Conservation (phyloP, 2,113 vertebrate genomes). For the Anas platyrhynchos region DNA sequence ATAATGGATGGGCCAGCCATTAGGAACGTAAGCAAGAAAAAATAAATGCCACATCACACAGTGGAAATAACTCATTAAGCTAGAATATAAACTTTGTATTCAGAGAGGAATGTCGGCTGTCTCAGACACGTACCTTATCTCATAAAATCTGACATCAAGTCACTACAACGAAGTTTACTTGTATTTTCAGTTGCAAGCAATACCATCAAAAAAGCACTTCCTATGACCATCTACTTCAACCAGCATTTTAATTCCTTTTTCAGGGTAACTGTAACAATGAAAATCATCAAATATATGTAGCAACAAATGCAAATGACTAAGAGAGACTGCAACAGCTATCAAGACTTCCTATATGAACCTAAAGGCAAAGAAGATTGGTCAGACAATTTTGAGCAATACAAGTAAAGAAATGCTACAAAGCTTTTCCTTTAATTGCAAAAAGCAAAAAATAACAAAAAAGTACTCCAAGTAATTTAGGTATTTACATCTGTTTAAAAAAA, state of each 20-base stretch:
- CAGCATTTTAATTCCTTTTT: background rate
- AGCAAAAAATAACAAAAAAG: background rate
- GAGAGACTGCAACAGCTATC: background rate
- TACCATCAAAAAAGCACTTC: background rate
- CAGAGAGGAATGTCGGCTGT: background rate
- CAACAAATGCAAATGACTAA: background rate
- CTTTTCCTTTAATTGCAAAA: background rate
- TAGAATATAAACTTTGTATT: background rate
- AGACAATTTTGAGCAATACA: background rate
- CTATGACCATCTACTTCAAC: background rate
- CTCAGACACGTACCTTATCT: background rate
- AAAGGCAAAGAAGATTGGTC: background rate
- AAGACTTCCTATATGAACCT: background rate
- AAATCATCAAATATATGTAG: background rate
- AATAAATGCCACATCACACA: background rate
- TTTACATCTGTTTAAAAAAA: background rate
- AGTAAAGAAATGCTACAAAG: background rate
- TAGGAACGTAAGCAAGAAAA: background rate
- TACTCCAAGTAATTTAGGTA: background rate
- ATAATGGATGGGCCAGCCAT: background rate
- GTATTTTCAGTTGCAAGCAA: background rate
- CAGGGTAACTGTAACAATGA: background rate
- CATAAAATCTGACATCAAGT: background rate
- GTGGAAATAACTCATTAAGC: background rate
- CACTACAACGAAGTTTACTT: background rate